Base-by-base conservation (phyloP, 2,888 invertebrate genomes). In the Allophyes oxyacanthae region DNA sequence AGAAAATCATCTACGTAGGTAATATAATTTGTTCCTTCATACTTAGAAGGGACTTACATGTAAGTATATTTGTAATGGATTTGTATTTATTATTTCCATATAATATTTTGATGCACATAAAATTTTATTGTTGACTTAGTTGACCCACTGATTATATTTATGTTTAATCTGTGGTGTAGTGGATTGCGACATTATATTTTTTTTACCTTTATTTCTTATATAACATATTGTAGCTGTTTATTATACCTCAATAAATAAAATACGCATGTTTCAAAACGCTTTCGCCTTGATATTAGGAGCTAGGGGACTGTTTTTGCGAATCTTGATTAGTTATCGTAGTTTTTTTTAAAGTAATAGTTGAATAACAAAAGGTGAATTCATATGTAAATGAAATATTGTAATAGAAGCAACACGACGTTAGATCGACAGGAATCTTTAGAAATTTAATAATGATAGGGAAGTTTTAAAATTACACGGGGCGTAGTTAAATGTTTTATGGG, bases 361-460 rank as follows among this genome's bases (percentile, higher is more conserved):
- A 37, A 46, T 50, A 26, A 66, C 58, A 62, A 68, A 59, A 58
- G 54, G 51, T 49, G 46, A 46, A 65, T 87, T 86, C 78, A 82
- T 77, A 87, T 87, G 87, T 80, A 84, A 87, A 87, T 86, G 32
- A 49, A 8, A 25, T 14, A 43, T 51, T 53, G 63, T 72, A 73
- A 68, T 75, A 74, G 67, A 72, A 65, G 54, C 46, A 70, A 65
- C 65, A 59, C 67, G 67, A 70, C 68, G 63, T 68, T 60, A 72
- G 52, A 79, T 80, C 78, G 76, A 71, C 70, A 65, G 55, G 42
- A 73, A 73, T 80, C 79, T 75, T 81, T 80, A 77, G 64, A 79
- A 78, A 72, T 59, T 64, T 73, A 81, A n/a, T n/a, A n/a, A 78
- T 77, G 53, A 64, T 55, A 48, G 64, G 63, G 73, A 69, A 64